Conservation (phyloP, 2,888 invertebrate genomes). For the Eugnorisma glareosa region DNA sequence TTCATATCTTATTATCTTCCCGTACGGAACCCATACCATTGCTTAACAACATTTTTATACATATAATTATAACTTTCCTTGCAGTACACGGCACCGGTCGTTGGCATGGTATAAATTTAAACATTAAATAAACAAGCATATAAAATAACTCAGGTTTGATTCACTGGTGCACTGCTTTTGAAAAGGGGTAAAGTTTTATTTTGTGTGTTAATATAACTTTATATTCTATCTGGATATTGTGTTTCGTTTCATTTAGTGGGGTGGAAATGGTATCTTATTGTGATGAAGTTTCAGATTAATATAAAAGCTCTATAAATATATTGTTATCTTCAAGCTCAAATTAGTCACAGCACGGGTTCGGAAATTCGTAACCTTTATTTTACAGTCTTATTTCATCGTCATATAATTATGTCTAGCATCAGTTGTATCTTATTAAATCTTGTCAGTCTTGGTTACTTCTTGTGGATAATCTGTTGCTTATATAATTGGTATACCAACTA, state of each 20-base stretch:
- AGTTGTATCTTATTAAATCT: neutral
- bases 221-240: conserved; percentile 40
- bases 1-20: conserved; percentile 16
- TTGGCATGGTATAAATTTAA: conserved; percentile 88
- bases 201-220: conserved; percentile 58
- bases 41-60: conserved; percentile 57
- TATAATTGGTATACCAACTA: neutral
- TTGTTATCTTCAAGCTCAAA: neutral
- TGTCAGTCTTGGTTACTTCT: neutral
- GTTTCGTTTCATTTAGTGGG: conserved; percentile 37
- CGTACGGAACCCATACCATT: conserved; percentile 36
- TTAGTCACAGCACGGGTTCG: neutral
- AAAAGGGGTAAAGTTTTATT: conserved; percentile 73
- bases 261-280: conserved; percentile 40
- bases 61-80: conserved; percentile 73
- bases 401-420: neutral
- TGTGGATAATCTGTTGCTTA: neutral
- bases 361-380: neutral
- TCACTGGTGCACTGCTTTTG: conserved; percentile 74
- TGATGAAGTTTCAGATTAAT: conserved; percentile 8
- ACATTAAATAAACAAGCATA: conserved; percentile 88
- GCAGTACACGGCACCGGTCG: conserved; percentile 76
- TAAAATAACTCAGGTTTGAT: conserved; percentile 86
- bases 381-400: too few species aligned
- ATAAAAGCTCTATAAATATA: conserved; percentile 10